These are phyloP conservation scores for Pholis gunnellus DNA, from an alignment of 2,113 vertebrate genomes.

Conservation along the genomic window DNA sequence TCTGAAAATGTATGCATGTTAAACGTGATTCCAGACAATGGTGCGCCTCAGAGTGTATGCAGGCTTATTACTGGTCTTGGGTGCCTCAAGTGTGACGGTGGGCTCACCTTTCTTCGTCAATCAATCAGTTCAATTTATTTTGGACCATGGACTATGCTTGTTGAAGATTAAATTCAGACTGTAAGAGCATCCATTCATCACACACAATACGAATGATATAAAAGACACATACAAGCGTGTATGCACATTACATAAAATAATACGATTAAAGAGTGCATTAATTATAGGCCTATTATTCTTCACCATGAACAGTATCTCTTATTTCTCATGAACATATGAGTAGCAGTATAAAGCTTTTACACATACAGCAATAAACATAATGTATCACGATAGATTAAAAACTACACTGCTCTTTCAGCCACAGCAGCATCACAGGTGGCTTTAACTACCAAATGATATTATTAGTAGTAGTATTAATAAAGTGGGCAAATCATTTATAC, in stretches of 20 bases:
- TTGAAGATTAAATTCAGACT: neutral
- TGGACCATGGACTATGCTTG: slow-evolving; percentile 5
- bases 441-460: neutral
- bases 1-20: slow-evolving; percentile 73
- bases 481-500: neutral
- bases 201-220: neutral
- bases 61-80: slow-evolving; percentile 55
- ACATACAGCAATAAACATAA: neutral
- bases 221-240: neutral
- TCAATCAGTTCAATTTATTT: slow-evolving; percentile 35
- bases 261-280: neutral
- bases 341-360: neutral
- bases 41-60: slow-evolving; percentile 42
- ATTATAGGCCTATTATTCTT: neutral
- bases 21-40: slow-evolving; percentile 64
- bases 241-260: neutral
- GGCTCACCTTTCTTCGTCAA: slow-evolving; percentile 42
- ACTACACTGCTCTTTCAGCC: neutral
- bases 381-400: neutral
- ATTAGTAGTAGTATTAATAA: neutral
- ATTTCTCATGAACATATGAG: neutral
- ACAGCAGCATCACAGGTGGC: neutral
- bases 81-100: slow-evolving; percentile 55
- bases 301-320: neutral
- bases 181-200: neutral